Percentiles rank a stretch among this genome's conserved stretches.
These are phyloP conservation scores for Sphenodon punctatus DNA, from an alignment of 2,797 vertebrate species.

Conservation along the genomic window DNA sequence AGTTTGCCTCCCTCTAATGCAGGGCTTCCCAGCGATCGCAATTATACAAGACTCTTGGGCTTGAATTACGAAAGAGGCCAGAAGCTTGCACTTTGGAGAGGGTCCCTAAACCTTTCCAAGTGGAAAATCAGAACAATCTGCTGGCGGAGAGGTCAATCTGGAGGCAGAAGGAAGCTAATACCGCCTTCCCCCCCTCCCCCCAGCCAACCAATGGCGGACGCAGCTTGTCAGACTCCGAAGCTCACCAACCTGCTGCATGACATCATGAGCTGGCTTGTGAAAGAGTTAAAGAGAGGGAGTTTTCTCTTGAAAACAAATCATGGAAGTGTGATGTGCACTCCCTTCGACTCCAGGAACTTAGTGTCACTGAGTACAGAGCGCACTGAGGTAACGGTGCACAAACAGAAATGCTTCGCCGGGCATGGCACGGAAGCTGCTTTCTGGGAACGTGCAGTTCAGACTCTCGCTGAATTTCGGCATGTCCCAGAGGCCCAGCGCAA, in stretches of 20 bases:
- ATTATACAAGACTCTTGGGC: not conserved
- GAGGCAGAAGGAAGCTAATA: slow-evolving; percentile 64
- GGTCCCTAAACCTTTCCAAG: slow-evolving; percentile 54
- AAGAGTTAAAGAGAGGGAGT: not conserved
- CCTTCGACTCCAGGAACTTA: not conserved
- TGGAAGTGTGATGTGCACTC: not conserved
- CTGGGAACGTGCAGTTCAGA: not conserved
- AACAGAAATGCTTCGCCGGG: not conserved
- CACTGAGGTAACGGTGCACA: not conserved
- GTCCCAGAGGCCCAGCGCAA: not conserved
- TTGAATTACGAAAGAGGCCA: accelerated
- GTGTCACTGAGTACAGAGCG: accelerated
- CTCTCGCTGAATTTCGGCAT: not conserved
- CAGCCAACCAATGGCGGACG: not conserved
- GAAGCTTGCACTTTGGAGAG: slow-evolving; percentile 56
- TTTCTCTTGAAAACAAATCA: not conserved
- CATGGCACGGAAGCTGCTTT: accelerated
- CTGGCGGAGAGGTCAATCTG: slow-evolving; percentile 63
- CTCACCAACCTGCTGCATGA: not conserved
- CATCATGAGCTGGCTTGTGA: not conserved
- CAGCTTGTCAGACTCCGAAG: not conserved
- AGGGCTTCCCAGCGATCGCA: not conserved
- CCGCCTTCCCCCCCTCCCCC: slow-evolving; percentile 29
- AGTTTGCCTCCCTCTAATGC: not conserved
- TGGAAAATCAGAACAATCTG: slow-evolving; percentile 72